Evolutionary conservation across 2,113 vertebrate species (phyloP).

Genomic region (Oncorhynchus tshawytscha): DNA sequence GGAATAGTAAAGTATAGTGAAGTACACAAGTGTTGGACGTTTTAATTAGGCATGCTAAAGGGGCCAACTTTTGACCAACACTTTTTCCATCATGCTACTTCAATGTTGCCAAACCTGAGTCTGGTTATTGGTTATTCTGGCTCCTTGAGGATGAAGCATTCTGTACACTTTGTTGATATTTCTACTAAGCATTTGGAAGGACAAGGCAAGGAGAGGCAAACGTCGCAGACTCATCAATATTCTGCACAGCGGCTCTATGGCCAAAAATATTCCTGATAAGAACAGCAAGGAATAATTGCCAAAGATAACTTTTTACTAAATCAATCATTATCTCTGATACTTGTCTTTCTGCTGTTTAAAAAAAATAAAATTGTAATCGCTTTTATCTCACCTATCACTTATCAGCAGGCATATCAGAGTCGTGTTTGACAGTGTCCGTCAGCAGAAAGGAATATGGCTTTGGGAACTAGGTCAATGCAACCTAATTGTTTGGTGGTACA

Average conservation of each 20-base stretch:
- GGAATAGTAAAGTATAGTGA: not conserved
- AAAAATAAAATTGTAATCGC: too few species aligned
- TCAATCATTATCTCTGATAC: slow-evolving; percentile 51
- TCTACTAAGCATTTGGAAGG: slow-evolving; percentile 52
- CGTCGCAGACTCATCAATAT: slow-evolving; percentile 63
- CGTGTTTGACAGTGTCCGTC: slow-evolving; percentile 47
- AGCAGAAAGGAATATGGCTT: slow-evolving; percentile 30
- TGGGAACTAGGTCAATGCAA: not conserved
- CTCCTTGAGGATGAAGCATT: slow-evolving; percentile 43
- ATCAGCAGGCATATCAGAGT: slow-evolving; percentile 59
- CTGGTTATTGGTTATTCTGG: not conserved
- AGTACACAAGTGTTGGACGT: not conserved
- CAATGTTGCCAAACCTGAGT: too few species aligned
- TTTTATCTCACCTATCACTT: slow-evolving; percentile 47
- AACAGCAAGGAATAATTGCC: slow-evolving; percentile 62
- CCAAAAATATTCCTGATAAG: slow-evolving; percentile 64
- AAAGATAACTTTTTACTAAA: slow-evolving; percentile 69
- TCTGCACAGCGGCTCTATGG: slow-evolving; percentile 39
- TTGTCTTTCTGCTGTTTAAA: slow-evolving; percentile 43
- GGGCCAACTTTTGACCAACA: not conserved
- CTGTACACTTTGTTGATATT: slow-evolving; percentile 58
- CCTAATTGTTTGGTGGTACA: not conserved
- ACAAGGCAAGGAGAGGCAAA: slow-evolving; percentile 61
- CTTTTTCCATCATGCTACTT: too few species aligned
- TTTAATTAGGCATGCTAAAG: not conserved